Evolutionary conservation across 2,113 vertebrate genomes (phyloP).

Genomic region (Lycocorax pyrrhopterus): DNA sequence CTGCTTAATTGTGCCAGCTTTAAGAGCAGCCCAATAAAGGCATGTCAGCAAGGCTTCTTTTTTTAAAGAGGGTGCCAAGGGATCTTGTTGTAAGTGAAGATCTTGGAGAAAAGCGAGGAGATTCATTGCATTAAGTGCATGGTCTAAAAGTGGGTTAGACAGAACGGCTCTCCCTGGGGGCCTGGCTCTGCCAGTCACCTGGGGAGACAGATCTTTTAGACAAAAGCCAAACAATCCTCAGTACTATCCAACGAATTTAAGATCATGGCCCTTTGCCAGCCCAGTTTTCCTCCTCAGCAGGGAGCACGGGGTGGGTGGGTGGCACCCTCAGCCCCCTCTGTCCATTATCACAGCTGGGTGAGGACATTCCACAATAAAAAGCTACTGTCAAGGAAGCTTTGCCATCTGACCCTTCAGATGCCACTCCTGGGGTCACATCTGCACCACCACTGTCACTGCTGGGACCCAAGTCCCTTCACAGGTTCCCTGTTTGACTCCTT

Average conservation of each 20-base stretch:
- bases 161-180: not conserved
- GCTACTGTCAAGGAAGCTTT: not conserved
- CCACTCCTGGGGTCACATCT: not conserved
- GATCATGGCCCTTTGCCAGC: not conserved
- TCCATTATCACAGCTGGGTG: not conserved
- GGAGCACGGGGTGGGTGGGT: not conserved
- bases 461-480: not conserved
- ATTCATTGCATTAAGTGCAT: not conserved
- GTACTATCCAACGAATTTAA: not conserved
- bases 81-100: slow-evolving; percentile 30
- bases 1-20: not conserved
- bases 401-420: not conserved
- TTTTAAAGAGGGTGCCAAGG: slow-evolving; percentile 5
- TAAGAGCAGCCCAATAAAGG: slow-evolving; percentile 28
- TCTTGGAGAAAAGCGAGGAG: not conserved
- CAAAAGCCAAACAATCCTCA: not conserved
- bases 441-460: not conserved
- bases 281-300: not conserved
- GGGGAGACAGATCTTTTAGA: not conserved
- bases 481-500: no score
- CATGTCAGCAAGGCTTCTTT: not conserved
- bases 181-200: not conserved
- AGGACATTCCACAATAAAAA: not conserved
- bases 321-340: not conserved
- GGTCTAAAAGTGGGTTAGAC: slow-evolving; percentile 18